Conservation (phyloP, 2,797 vertebrate genomes). For the Pachyuromys duprasi region DNA sequence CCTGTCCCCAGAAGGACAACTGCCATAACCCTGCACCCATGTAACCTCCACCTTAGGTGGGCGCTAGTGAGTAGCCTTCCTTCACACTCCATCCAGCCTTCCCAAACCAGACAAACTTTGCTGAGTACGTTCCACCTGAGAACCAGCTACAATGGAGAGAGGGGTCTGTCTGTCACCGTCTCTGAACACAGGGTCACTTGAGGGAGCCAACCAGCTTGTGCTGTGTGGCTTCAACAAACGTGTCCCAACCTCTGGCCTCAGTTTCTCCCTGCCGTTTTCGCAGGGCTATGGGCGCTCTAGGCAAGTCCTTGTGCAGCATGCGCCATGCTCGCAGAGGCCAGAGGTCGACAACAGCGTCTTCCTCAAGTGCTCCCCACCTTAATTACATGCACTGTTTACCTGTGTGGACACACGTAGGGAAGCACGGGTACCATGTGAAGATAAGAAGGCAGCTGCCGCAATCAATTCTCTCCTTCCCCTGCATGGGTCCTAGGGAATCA, state of each 20-base stretch:
- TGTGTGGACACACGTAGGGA: background rate
- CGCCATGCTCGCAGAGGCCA: background rate
- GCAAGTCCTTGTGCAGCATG: background rate
- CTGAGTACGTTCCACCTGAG: background rate
- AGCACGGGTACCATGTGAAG: background rate
- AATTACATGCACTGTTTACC: background rate
- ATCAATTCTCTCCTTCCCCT: background rate
- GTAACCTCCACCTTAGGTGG: background rate
- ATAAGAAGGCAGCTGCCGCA: background rate
- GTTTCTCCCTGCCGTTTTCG: background rate
- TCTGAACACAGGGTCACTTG: background rate
- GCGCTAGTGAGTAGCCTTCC: background rate
- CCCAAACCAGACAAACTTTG: background rate
- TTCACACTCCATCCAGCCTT: background rate
- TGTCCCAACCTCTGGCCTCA: background rate
- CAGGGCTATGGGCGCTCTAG: no score
- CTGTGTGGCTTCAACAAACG: background rate
- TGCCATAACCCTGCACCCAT: accelerated
- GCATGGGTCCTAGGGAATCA: no score
- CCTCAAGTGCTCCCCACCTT: no score
- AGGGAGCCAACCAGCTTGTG: background rate
- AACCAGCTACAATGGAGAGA: background rate
- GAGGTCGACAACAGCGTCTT: background rate
- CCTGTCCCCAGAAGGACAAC: background rate
- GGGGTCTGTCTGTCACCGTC: background rate